Percentiles rank a stretch among this genome's conserved stretches.
These are phyloP conservation scores for Charadrius vociferus DNA, from an alignment of 2,113 vertebrate species.

Conservation along the genomic window DNA sequence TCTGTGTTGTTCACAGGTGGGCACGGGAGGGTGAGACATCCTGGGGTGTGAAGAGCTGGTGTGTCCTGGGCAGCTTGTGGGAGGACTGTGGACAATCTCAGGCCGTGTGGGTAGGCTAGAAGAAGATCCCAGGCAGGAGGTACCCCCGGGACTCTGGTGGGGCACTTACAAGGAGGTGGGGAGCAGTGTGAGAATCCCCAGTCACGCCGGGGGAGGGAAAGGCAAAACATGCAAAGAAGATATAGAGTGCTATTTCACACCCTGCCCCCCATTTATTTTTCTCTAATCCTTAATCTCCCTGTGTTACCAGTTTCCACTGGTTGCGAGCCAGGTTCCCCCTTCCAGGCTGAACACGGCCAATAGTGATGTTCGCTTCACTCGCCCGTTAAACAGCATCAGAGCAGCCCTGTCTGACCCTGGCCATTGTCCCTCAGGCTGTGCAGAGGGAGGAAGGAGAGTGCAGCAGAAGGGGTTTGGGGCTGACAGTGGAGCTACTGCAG, in stretches of 20 bases:
- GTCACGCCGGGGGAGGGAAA: background rate
- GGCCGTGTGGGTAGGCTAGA: background rate
- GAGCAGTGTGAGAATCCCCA: background rate
- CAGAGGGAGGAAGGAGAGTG: background rate
- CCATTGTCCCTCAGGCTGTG: background rate
- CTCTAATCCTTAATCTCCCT: background rate
- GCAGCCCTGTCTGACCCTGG: background rate
- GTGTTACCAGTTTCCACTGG: background rate
- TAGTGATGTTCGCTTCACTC: background rate
- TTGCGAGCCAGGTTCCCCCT: background rate
- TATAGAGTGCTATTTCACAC: background rate
- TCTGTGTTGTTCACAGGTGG: background rate
- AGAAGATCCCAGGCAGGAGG: background rate
- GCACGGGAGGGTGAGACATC: background rate
- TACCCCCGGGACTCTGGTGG: background rate
- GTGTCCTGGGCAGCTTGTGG: background rate
- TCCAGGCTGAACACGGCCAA: background rate
- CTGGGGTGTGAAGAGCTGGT: fast-evolving
- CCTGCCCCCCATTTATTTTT: background rate
- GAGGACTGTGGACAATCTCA: background rate
- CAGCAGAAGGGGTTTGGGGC: background rate
- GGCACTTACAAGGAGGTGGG: background rate
- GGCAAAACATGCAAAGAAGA: background rate
- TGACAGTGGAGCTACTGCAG: background rate
- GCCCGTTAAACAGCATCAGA: background rate